Evolutionary conservation across 2,888 invertebrate species (phyloP).

Genomic region (Latheticus oryzae): DNA sequence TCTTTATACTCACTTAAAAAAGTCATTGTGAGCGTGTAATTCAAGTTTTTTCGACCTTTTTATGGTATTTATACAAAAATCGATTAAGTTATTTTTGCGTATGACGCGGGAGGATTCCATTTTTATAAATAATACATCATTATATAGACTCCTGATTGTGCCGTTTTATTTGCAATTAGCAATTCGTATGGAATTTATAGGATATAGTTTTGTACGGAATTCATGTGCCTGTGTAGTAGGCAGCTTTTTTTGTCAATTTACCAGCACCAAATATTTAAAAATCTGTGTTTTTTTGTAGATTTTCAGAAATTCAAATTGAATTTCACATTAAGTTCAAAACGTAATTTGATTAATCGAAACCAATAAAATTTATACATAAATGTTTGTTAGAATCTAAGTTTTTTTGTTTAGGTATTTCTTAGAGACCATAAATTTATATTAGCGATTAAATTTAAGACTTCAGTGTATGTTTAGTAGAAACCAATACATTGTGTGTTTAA

Average conservation of each 20-base stretch:
- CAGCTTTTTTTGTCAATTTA: conserved; percentile 52
- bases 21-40: too few species aligned
- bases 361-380: conserved; percentile 26
- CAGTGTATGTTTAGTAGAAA: conserved; percentile 42
- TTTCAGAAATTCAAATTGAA: conserved; percentile 27
- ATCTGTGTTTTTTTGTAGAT: conserved; percentile 37
- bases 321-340: conserved; percentile 32
- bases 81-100: too few species aligned
- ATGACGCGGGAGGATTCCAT: conserved; percentile 7
- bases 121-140: conserved; percentile 14
- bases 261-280: conserved; percentile 38
- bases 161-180: conserved; percentile 26
- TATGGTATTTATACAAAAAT: too few species aligned
- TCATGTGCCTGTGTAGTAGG: conserved; percentile 40
- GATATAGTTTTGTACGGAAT: conserved; percentile 56
- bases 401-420: conserved; percentile 35
- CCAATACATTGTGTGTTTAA: conserved; percentile 49
- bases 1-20: too few species aligned
- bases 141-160: conserved; percentile 24
- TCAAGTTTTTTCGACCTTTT: too few species aligned
- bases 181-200: conserved; percentile 42
- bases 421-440: conserved; percentile 45
- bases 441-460: conserved; percentile 45
- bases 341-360: conserved; percentile 34
- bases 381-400: conserved; percentile 41